Conservation (phyloP, 2,113 vertebrate genomes). For the Phocoena phocoena region DNA sequence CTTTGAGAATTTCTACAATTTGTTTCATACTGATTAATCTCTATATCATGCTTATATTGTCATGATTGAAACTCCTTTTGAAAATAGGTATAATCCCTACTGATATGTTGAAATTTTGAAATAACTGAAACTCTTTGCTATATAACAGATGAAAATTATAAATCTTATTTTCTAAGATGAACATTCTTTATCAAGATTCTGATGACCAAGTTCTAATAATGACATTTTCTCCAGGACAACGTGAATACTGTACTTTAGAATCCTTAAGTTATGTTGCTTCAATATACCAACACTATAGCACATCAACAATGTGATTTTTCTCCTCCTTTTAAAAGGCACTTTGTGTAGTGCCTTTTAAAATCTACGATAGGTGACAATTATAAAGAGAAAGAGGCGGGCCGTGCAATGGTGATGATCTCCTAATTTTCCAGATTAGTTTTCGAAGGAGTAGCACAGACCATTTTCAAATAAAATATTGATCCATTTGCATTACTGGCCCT, state of each 20-base stretch:
- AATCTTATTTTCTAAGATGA: slow-evolving; percentile 20
- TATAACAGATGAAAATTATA: neutral
- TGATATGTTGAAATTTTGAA: slow-evolving; percentile 1
- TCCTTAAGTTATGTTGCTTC: slow-evolving; percentile 41
- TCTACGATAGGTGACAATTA: neutral
- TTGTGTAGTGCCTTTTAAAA: slow-evolving; percentile 20
- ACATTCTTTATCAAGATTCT: slow-evolving; percentile 4
- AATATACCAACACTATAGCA: neutral
- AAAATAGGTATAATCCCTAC: neutral
- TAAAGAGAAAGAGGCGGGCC: neutral
- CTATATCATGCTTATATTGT: neutral
- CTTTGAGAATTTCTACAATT: slow-evolving; percentile 17
- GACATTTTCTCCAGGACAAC: slow-evolving; percentile 28
- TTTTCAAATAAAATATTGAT: neutral
- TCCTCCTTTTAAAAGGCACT: neutral
- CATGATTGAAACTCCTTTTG: neutral
- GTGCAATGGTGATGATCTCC: neutral
- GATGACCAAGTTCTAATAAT: slow-evolving; percentile 8
- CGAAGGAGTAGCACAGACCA: neutral
- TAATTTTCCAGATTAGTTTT: neutral
- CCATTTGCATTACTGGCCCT: neutral
- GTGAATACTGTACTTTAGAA: neutral
- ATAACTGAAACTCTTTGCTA: neutral
- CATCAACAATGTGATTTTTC: neutral
- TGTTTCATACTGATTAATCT: neutral